A percentile compares a stretch with the other conserved stretches of the same genome.
phyloP scores from a whole-genome alignment of 2,113 vertebrate species.

The Phalacrocorax carbo region DNA sequence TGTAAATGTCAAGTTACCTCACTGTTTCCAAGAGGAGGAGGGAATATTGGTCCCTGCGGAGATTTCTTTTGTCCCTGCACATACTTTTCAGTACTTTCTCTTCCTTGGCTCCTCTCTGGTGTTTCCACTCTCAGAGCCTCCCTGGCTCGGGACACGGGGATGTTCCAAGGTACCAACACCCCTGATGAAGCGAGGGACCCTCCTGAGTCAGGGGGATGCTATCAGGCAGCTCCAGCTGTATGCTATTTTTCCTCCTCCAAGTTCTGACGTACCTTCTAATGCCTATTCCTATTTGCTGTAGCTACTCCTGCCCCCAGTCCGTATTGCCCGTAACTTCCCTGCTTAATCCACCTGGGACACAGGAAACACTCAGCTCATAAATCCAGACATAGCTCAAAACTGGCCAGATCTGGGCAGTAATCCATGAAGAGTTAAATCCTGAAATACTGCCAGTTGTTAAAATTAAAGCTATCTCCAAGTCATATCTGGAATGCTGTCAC shows the following conservation, averaged over 20 bases:
- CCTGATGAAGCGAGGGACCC: not conserved
- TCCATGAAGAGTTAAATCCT: not conserved
- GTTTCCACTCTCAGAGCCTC: not conserved
- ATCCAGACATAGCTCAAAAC: not conserved
- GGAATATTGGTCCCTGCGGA: not conserved
- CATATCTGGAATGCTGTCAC: not conserved
- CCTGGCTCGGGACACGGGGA: fast-evolving
- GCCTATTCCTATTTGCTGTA: not conserved
- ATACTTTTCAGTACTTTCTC: not conserved
- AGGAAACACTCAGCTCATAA: not conserved
- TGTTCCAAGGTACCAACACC: not conserved
- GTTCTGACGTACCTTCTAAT: not conserved
- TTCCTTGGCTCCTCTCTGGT: not conserved
- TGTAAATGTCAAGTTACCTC: not conserved
- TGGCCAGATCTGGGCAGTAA: not conserved
- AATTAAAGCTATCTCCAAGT: not conserved
- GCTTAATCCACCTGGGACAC: not conserved
- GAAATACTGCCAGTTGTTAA: not conserved
- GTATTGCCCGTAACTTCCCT: not conserved
- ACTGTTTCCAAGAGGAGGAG: not conserved
- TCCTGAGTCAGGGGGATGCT: not conserved
- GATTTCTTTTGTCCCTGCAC: not conserved
- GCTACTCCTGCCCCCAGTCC: fast-evolving
- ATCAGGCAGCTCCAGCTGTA: not conserved
- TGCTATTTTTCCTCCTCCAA: not conserved